phyloP scores from a whole-genome alignment of 2,113 vertebrate genomes.

The Callithrix jacchus region DNA sequence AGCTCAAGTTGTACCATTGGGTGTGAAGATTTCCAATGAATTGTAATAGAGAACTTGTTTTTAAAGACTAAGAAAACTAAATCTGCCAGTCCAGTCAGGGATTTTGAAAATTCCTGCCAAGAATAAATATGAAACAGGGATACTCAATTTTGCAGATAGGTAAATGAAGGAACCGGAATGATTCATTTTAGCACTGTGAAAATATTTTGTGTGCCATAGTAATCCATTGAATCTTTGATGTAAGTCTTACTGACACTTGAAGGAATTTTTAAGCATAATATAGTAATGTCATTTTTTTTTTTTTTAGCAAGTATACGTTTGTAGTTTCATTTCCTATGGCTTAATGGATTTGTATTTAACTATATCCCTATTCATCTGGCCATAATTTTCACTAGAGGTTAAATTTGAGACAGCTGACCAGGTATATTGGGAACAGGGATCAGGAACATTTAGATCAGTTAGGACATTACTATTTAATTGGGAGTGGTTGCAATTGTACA shows the following conservation, averaged over 20 bases:
- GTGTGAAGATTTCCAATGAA: constrained; percentile 22
- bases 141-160: neutral
- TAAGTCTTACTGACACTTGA: constrained; percentile 28
- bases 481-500: neutral
- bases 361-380: neutral
- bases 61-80: constrained; percentile 17
- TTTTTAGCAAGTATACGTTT: neutral
- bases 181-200: constrained; percentile 25
- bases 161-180: neutral
- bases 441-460: neutral
- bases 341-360: constrained; percentile 22
- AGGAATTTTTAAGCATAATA: constrained; percentile 19
- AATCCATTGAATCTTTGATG: constrained; percentile 43
- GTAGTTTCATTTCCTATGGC: constrained; percentile 16
- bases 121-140: neutral
- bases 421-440: neutral
- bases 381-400: constrained; percentile 32
- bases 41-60: constrained; percentile 1
- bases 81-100: neutral
- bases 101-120: constrained; percentile 39
- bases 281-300: neutral
- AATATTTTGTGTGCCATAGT: neutral
- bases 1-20: neutral
- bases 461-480: neutral
- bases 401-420: neutral